Evolutionary conservation across 2,113 vertebrate species (phyloP), one percentile per base, ranked within the genome.

Genomic region (Onychostruthus taczanowskii): DNA sequence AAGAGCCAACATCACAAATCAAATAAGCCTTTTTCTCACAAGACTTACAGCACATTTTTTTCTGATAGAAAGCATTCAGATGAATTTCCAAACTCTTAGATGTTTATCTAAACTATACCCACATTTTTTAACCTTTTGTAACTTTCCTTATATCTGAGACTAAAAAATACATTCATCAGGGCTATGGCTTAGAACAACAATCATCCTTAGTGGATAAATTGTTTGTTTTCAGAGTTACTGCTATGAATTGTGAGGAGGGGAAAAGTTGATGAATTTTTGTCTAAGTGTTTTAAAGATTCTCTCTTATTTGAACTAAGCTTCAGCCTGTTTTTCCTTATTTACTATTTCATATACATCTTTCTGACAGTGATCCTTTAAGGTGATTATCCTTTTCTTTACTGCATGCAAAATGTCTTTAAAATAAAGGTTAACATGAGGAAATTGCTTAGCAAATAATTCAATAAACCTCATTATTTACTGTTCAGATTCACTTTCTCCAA

Each of bases 71-170:
- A 63, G 62, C 1, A 4, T 94, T 95, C 87, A 81, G 74, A 87
- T 86, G 78, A 58, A 59, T 90, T 90, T 94, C 81, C 73, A 90
- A 55, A 79, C 47, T 90, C 47, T 81, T 52, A 64, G 63, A 86
- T 85, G 81, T 87, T 95, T 85, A 72, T 96, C 90, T 95, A 68
- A 95, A 90, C 82, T 94, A 72, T 96, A 85, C 84, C 41, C 92
- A 63, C 49, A 85, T 74, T 78, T 89, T 93, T 95, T 84, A 92
- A 92, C 74, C 80, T 90, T 93, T 79, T 91, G 86, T 87, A 82
- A 67, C 46, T 91, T 81, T 82, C 21, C 44, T 92, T 91, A 35
- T 63, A 89, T 81, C 26, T 59, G 43, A 84, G 61, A 68, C 55
- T 88, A 28, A 93, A 86, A 90, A 82, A 13, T 53, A 19, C 12